Conservation (phyloP, 2,113 vertebrate genomes). For the Thalassarche chlororhynchos region DNA sequence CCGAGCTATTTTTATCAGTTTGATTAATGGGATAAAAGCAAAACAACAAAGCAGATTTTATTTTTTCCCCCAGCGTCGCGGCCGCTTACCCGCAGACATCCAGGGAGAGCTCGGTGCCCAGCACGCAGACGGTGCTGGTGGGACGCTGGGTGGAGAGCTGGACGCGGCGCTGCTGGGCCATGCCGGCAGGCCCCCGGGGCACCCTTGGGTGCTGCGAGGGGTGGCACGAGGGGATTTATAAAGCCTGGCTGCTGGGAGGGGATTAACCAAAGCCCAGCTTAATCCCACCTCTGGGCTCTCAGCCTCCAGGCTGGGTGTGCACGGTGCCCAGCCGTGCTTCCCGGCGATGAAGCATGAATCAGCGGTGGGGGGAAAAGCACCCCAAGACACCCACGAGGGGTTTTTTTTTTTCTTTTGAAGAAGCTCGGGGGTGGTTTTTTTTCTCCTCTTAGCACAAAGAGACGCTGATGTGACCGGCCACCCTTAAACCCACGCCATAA, state of each 20-base stretch:
- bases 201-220: background rate
- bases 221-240: slow-evolving; percentile 7
- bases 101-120: slow-evolving; percentile 73
- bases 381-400: background rate
- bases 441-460: background rate
- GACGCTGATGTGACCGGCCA: background rate
- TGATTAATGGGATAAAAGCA: background rate
- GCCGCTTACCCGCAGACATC: slow-evolving; percentile 73
- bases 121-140: slow-evolving; percentile 62
- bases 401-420: background rate
- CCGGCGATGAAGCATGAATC: background rate
- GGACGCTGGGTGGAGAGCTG: slow-evolving; percentile 71
- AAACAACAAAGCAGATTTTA: background rate
- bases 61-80: rapidly evolving
- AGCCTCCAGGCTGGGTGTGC: background rate
- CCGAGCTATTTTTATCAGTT: background rate
- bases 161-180: slow-evolving; percentile 69
- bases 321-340: background rate
- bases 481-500: background rate
- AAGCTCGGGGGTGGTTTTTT: background rate
- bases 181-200: background rate
- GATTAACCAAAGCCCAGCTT: background rate
- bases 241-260: slow-evolving; percentile 10
- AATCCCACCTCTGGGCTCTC: slow-evolving; percentile 27
- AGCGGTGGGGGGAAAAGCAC: background rate